Evolutionary conservation across 2,888 invertebrate species (phyloP), one percentile per base, ranked within the genome.

Genomic region (Atrina japonica): DNA sequence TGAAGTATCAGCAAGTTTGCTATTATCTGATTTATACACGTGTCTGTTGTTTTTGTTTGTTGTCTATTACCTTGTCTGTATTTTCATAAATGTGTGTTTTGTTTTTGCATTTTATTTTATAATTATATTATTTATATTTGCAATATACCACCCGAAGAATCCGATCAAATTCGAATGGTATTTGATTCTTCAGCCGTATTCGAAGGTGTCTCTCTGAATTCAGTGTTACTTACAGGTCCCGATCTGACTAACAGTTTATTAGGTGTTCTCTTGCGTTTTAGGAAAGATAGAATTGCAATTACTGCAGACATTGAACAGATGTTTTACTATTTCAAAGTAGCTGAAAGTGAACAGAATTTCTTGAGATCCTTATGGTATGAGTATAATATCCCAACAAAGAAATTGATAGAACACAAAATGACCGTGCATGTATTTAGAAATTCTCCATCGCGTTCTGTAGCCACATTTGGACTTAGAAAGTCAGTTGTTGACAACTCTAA

Each of bases 221-320:
- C 45, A 11, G 52, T 58, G 5, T 49, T 80, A 21, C 35, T 76
- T 3, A 29, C 59, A 40, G 76, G 76, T 40, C 78, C 80, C 18
- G 66, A 75, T 45, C 60, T 75, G 25, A 74, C 60, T 1, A 80
- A 80, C 52, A 69, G 40, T 52, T 52, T 80, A 21, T 11, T 76
- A 18, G 74, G 77, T 1, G 66, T 77, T n/a, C 56, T 80, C 18
- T 45, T 73, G n/a, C 61, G 76, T 56, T 80, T 70, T 41, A 35
- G 69, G 25, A 72, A 65, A 49, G 66, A 78, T 11, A 35, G 3
- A 18, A 21, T 68, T 29, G 76, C 76, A 40, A 55, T 76, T 11
- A 67, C 61, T 14, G 61, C 66, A 27, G 80, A 80, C 50, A 71
- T 80, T 35, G 64, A 76, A 53, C 74, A 73, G 35, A 80, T 80